Conservation (phyloP, 2,797 vertebrate genomes). For the Gambusia yucatana region DNA sequence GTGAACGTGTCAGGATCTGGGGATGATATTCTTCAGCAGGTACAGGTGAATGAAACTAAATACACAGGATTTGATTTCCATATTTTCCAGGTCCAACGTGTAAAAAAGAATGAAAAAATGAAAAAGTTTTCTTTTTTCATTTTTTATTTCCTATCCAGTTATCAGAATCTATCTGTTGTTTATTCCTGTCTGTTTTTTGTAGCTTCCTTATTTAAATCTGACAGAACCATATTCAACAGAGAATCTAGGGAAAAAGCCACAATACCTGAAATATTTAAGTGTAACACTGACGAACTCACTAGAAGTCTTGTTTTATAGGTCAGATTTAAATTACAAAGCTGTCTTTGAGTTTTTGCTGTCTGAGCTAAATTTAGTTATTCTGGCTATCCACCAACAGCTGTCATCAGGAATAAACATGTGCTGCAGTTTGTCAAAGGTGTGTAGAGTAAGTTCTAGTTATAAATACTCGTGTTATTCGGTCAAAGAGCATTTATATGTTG, state of each 20-base stretch:
- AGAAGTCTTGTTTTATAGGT: neutral
- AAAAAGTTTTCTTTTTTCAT: neutral
- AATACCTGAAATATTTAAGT: neutral
- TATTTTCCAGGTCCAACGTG: neutral
- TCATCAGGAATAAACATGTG: neutral
- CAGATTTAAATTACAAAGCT: neutral
- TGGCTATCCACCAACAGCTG: neutral
- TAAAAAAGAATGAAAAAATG: neutral
- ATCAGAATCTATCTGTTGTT: neutral
- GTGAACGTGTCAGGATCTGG: neutral
- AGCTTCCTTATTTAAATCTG: neutral
- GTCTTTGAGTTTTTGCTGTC: neutral
- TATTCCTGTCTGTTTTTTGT: neutral
- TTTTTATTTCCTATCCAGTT: neutral
- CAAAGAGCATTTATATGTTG: neutral
- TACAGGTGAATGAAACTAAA: neutral
- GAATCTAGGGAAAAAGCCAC: neutral
- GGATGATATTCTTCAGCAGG: neutral
- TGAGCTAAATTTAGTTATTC: neutral
- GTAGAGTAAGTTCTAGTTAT: neutral
- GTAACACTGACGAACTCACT: neutral
- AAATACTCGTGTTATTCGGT: neutral
- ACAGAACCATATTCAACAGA: neutral
- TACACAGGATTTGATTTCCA: neutral
- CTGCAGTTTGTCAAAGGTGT: neutral